A percentile compares a stretch with the other conserved stretches of the same genome.
phyloP scores from a whole-genome alignment of 1,140 invertebrate genomes.

The Danaus plexippus region DNA sequence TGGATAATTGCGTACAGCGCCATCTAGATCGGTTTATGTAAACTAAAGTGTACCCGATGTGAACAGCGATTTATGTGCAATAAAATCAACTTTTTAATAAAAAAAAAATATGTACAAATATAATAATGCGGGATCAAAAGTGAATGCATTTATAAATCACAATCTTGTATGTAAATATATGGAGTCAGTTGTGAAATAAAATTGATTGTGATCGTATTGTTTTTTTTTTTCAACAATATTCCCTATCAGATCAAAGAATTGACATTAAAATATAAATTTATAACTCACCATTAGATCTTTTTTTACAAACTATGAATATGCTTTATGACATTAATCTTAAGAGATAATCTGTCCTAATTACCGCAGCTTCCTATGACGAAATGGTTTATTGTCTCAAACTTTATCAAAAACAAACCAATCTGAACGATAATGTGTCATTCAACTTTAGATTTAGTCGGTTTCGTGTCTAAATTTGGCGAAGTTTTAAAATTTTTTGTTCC shows the following conservation, averaged over 20 bases:
- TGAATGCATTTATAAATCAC: conserved; percentile 49
- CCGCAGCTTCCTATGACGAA: conserved; percentile 23
- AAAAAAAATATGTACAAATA: conserved; percentile 35
- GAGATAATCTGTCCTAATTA: conserved; percentile 14
- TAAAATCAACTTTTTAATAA: conserved; percentile 13
- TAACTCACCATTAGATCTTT: no score
- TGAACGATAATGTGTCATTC: conserved; percentile 41
- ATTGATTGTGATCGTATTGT: conserved; percentile 30
- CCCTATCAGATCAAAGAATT: no score
- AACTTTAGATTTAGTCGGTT: conserved; percentile 27
- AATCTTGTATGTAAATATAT: conserved; percentile 48
- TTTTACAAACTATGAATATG: no score
- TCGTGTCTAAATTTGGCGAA: not conserved
- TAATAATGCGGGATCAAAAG: conserved; percentile 39
- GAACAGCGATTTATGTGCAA: conserved; percentile 19
- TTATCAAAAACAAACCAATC: conserved; percentile 32
- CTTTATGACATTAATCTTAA: not conserved
- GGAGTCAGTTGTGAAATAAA: conserved; percentile 37
- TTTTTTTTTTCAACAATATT: conserved; percentile 11
- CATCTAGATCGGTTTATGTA: not conserved
- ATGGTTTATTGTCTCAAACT: conserved; percentile 36
- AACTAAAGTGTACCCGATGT: not conserved
- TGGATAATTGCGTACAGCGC: not conserved
- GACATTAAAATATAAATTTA: no score
- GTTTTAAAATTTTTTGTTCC: not conserved